Evolutionary conservation across 2,113 vertebrate genomes (phyloP), one percentile per base, ranked within the genome.

Genomic region (Rhinoptilus africanus): DNA sequence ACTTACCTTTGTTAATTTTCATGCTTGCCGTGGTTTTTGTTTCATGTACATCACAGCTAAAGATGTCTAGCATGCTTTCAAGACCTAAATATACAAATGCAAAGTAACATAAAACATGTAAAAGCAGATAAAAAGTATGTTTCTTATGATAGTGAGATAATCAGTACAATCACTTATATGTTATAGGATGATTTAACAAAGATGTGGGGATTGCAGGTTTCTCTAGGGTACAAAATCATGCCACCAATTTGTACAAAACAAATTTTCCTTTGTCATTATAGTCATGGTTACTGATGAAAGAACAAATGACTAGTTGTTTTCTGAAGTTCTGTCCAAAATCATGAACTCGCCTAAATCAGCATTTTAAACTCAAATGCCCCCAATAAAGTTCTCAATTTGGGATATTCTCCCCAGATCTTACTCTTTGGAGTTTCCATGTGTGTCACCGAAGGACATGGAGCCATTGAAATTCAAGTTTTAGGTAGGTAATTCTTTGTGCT

Each of bases 391-490:
- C 88, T 98, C 97, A 97, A 97, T 98, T 98, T 98, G 92, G 97
- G 97, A 98, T 98, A 98, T 98, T 98, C 97, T 98, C 98, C 98
- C 97, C 95, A 98, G 97, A 98, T 98, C 97, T 97, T 97, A 98
- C 97, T 98, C 96, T 98, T 98, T 98, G 98, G 97, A 98, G 94
- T 96, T 98, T 91, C 97, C 97, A 95, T 98, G 97, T 97, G 81
- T 98, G 97, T 97, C 97, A 97, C 94, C 96, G 98, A 98, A 98
- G 98, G 97, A 96, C 97, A 97, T 92, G 97, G 97, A 98, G 97
- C 96, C 97, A 98, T 97, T 98, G 98, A 97, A 97, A 98, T 98
- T 95, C 97, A 97, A 97, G 97, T 98, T 97, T 98, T 98, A 97
- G 98, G 97, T 98, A 97, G 97, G 97, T 98, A 97, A 98, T 82